Evolutionary conservation across 2,113 vertebrate species (phyloP).

Genomic region (Corydoras sp.): DNA sequence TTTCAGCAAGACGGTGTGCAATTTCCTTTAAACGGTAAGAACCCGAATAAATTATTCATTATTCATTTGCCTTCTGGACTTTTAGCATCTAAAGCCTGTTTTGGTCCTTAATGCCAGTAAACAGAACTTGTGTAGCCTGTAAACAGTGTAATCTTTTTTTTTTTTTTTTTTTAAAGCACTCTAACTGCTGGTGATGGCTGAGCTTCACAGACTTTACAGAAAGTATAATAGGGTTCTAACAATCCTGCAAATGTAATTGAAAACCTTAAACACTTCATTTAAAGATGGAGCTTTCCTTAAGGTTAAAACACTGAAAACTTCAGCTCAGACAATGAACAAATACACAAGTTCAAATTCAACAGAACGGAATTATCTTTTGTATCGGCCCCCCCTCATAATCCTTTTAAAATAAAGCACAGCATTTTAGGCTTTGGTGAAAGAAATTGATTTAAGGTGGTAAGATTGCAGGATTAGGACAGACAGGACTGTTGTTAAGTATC

Average conservation of each 20-base stretch:
- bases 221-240: constrained; percentile 7
- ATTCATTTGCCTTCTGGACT: constrained; percentile 10
- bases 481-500: constrained; percentile 14
- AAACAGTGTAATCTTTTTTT: constrained; percentile 57
- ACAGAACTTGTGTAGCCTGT: constrained; percentile 40
- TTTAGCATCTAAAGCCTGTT: constrained; percentile 14
- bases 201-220: constrained; percentile 29
- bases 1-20: neutral
- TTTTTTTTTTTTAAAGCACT: constrained; percentile 38
- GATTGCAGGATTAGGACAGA: constrained; percentile 28
- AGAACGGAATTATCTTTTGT: constrained; percentile 19
- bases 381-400: constrained; percentile 22
- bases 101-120: constrained; percentile 25
- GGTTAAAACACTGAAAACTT: neutral
- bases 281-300: neutral
- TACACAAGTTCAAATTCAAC: constrained; percentile 5
- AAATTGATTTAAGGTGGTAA: constrained; percentile 37
- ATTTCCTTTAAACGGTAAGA: constrained; percentile 12
- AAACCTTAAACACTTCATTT: constrained; percentile 21
- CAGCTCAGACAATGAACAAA: neutral
- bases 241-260: constrained; percentile 51
- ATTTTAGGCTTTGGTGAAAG: neutral
- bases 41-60: constrained; percentile 7
- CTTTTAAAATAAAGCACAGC: constrained; percentile 3
- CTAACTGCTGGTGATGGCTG: constrained; percentile 34